These are phyloP conservation scores for Tragelaphus eurycerus DNA, from an alignment of 2,797 vertebrate genomes.

Conservation along the genomic window DNA sequence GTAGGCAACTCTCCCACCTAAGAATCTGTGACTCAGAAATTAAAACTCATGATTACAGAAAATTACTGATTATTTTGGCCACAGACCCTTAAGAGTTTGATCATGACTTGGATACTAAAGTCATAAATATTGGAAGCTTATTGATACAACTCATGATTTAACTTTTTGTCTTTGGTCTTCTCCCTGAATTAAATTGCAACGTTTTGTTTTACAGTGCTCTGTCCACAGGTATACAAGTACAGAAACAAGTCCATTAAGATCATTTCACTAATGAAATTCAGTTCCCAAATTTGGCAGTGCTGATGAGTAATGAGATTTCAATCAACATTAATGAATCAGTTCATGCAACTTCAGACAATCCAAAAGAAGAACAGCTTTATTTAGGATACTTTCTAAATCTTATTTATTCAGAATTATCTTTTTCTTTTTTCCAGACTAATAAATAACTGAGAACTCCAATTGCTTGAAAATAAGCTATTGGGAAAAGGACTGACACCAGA, in stretches of 20 bases:
- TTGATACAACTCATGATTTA: neutral
- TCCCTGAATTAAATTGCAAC: neutral
- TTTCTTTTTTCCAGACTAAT: neutral
- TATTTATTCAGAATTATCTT: neutral
- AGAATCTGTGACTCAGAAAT: neutral
- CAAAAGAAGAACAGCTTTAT: neutral
- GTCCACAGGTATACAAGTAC: neutral
- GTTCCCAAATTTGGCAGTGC: neutral
- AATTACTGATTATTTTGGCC: neutral
- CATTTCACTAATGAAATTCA: neutral
- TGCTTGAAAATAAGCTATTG: conserved; percentile 50
- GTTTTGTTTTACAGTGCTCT: neutral
- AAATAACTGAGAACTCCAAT: neutral
- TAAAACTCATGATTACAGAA: neutral
- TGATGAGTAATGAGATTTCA: neutral
- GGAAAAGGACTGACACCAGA: conserved; percentile 41
- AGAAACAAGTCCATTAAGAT: neutral
- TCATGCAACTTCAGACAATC: neutral
- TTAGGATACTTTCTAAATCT: neutral
- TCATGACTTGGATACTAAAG: neutral
- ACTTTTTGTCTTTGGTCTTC: neutral
- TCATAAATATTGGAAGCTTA: neutral
- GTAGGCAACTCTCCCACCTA: neutral
- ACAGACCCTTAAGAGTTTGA: neutral
- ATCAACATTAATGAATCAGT: neutral